A percentile compares a stretch with the other conserved stretches of the same genome.
Conservation (phyloP, 2,113 vertebrate genomes). For the Peucedramus taeniatus region DNA sequence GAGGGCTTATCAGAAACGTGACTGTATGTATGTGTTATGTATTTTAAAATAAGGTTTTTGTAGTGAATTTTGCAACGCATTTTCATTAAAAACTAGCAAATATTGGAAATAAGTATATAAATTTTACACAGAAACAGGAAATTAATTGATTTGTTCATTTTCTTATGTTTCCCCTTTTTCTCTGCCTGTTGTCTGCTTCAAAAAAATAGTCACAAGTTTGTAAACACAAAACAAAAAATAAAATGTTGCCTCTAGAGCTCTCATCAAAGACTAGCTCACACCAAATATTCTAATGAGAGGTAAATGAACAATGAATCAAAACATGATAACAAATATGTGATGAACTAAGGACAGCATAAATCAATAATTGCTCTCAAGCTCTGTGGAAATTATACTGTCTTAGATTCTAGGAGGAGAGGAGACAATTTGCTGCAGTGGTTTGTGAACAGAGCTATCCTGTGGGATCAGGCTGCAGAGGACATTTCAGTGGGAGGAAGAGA, state of each 20-base stretch:
- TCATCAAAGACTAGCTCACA: constrained; percentile 43
- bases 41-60: background rate
- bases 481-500: constrained; percentile 74
- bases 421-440: constrained; percentile 69
- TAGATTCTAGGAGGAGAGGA: constrained; percentile 46
- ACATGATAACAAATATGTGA: constrained; percentile 61
- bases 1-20: background rate
- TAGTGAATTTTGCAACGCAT: constrained; percentile 10
- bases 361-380: constrained; percentile 57
- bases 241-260: constrained; percentile 54
- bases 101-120: background rate
- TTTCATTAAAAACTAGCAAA: background rate
- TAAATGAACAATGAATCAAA: constrained; percentile 63
- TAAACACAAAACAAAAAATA: constrained; percentile 40
- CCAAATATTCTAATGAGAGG: constrained; percentile 65
- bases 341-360: constrained; percentile 52
- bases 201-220: constrained; percentile 42
- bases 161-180: background rate
- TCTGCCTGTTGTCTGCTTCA: background rate
- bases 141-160: background rate
- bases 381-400: constrained; percentile 53
- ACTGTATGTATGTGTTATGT: background rate
- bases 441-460: constrained; percentile 68
- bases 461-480: constrained; percentile 77
- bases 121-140: background rate